Evolutionary conservation across 2,113 vertebrate species (phyloP), one percentile per base, ranked within the genome.

Genomic region (Ctenodactylus gundi): DNA sequence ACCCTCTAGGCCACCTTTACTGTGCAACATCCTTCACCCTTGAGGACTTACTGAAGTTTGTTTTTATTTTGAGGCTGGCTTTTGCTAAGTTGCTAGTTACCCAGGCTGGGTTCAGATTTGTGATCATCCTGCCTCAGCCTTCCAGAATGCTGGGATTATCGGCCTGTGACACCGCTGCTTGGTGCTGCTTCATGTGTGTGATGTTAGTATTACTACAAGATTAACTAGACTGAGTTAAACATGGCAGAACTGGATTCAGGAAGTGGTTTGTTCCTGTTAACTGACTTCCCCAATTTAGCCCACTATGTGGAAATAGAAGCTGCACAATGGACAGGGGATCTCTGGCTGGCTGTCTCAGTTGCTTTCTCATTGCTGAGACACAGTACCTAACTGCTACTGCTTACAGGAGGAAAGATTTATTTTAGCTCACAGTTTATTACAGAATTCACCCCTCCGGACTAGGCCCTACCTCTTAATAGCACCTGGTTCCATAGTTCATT

Each of bases 201-300:
- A 34, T 17, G 90, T 92, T 84, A 27, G 8, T 77, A 51, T 96
- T 83, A 72, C 39, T 80, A 25, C 81, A 51, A 77, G 62, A 70
- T 46, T 75, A 64, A 53, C 44, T 44, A 82, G 39, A 62, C 49
- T 31, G n/a, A 67, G 17, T 82, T 94, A 65, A 62, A 41, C 23
- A 76, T 51, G 58, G 4, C 81, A 77, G 83, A 88, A 94, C 68
- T 95, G 46, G 39, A 88, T 78, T 90, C 11, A 65, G 77, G 60
- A 94, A 92, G 68, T 70, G 55, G 17, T 75, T 51, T 93, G 53
- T 15, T 58, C 36, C 57, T 55, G 31, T 67, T 73, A 55, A 46
- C 36, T 46, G 6, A 17, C 46, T 29, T 77, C 23, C 23, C 14
- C 39, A 36, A 6, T 55, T 87, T 41, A 44, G 44, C 23, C 25